Base-by-base conservation (phyloP, 2,113 vertebrate genomes). In the Gymnogyps californianus region DNA sequence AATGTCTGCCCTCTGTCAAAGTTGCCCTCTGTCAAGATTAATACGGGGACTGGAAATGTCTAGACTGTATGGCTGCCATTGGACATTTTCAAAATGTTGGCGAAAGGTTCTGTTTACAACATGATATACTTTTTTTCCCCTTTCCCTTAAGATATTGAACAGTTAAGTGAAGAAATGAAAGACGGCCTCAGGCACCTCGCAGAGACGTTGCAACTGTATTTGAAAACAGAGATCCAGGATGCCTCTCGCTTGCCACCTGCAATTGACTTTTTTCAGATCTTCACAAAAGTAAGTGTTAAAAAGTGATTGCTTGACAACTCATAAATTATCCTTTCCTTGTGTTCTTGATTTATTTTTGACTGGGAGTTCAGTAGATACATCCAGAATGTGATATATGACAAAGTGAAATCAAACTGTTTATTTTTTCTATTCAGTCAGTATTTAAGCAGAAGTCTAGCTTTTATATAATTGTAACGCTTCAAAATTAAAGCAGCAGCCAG, bases 241-340 rank as follows among this genome's bases (percentile, higher is more conserved):
- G 79, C 75, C 7, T 98, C 98, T 95, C 97, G 94, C 90, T 96
- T 99, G 90, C 98, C 98, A 5, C 96, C 98, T 84, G 98, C 98
- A 92, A 97, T 98, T 96, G 98, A 99, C 82, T 96, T 98, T 93
- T 98, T 99, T 97, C 98, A 98, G 97, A 98, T 99, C 71, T 98
- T 99, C 64, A 98, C 99, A 96, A 99, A 99, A 98, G 99, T 99
- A 97, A 98, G 99, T 98, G 81, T 93, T 96, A 97, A 94, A 91
- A 92, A 83, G 36, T 58, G 24, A 44, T 89, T 89, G 55, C 85
- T 91, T 97, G 55, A 21, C 78, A 76, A 69, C 77, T 93, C 85
- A 77, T 96, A 92, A 96, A 96, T 96, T 76, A 80, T 70, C 14
- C 69, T 93, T 91, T 69, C 54, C 44, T 62, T 34, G 32, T 93